phyloP scores from a whole-genome alignment of 64 coral and sea anemone species.

The Pachyseris speciosa region DNA sequence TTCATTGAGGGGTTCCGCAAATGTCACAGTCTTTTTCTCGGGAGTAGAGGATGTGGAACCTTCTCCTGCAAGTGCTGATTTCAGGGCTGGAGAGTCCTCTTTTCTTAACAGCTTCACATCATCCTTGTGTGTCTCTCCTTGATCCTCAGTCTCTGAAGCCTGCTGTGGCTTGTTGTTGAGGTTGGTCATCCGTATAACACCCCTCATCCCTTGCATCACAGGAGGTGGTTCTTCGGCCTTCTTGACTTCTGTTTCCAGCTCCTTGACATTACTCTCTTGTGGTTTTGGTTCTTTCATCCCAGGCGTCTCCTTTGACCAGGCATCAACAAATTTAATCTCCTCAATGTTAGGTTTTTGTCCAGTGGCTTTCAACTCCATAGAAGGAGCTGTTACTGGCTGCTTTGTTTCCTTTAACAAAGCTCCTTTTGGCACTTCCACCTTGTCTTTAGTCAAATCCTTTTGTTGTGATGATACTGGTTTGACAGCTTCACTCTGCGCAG shows the following conservation, averaged over 20 bases:
- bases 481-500: background rate
- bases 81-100: slow-evolving; percentile 14
- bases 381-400: background rate
- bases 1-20: slow-evolving; percentile 61
- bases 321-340: background rate
- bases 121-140: background rate
- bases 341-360: background rate
- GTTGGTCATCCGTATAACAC: slow-evolving; percentile 21
- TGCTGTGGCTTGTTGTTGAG: background rate
- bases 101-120: background rate
- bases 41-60: background rate
- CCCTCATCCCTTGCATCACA: background rate
- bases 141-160: background rate
- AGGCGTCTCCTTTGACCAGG: background rate
- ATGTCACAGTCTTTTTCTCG: slow-evolving; percentile 75
- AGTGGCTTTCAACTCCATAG: background rate
- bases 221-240: background rate
- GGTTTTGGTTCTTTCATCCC: background rate
- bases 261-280: background rate
- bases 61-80: slow-evolving; percentile 30
- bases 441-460: background rate
- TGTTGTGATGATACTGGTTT: background rate
- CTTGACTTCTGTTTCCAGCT: background rate
- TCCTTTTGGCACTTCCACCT: background rate
- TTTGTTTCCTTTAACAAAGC: background rate